Conservation (phyloP, 1,140 invertebrate genomes). For the Gonioctena quinquepunctata region DNA sequence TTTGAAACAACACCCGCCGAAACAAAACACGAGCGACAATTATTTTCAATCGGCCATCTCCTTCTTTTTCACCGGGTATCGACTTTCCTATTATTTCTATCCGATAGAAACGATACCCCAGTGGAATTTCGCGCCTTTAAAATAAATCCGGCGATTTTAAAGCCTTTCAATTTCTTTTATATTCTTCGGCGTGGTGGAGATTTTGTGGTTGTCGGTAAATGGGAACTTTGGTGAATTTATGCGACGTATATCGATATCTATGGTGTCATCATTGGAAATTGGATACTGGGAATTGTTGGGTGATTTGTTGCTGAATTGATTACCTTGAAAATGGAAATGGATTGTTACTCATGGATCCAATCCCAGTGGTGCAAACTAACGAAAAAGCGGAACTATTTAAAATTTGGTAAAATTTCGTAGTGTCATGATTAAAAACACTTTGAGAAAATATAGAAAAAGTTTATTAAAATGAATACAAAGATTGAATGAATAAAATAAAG, state of each 20-base stretch:
- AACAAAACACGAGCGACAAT: slow-evolving; percentile 46
- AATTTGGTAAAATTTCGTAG: too few species aligned
- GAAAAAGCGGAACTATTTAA: too few species aligned
- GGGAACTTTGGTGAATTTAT: slow-evolving; percentile 10
- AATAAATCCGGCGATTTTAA: slow-evolving; percentile 45
- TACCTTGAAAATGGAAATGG: too few species aligned
- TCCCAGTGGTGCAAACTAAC: too few species aligned
- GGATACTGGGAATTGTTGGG: slow-evolving; percentile 13
- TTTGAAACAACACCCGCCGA: slow-evolving; percentile 42
- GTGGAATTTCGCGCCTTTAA: slow-evolving; percentile 40
- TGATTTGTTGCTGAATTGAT: not conserved
- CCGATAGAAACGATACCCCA: slow-evolving; percentile 33
- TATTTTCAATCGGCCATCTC: slow-evolving; percentile 48
- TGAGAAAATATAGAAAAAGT: too few species aligned
- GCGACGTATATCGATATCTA: slow-evolving; percentile 6
- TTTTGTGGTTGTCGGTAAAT: not conserved
- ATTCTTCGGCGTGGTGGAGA: slow-evolving; percentile 1
- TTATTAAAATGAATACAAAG: too few species aligned
- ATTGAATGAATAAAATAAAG: too few species aligned
- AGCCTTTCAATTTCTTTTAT: slow-evolving; percentile 41
- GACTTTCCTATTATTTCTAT: slow-evolving; percentile 31
- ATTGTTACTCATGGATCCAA: too few species aligned
- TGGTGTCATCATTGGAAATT: slow-evolving; percentile 14
- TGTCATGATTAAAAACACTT: too few species aligned
- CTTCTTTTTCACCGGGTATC: slow-evolving; percentile 24